These are phyloP conservation scores for Dioctria rufipes DNA, from an alignment of 2,888 invertebrate species.

Conservation along the genomic window DNA sequence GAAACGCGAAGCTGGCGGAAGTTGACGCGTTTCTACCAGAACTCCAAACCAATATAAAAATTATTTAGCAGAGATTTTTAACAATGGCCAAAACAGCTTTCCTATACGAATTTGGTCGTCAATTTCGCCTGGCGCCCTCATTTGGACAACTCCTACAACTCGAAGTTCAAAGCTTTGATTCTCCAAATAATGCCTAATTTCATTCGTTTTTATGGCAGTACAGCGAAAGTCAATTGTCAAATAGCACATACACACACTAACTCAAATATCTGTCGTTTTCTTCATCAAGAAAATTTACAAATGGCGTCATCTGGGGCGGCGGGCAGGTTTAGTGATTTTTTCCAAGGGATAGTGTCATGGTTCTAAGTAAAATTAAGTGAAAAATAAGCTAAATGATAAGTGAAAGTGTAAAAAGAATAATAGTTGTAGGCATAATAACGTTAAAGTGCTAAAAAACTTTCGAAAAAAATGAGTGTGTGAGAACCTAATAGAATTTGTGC, in stretches of 20 bases:
- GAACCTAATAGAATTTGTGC: neutral
- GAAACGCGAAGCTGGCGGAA: too few relatives aligned
- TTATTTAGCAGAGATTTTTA: too few relatives aligned
- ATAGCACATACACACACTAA: constrained; percentile 13
- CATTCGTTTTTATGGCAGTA: too few relatives aligned
- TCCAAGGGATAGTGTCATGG: constrained; percentile 36
- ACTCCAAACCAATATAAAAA: too few relatives aligned
- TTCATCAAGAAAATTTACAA: constrained; percentile 46
- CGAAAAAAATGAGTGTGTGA: constrained; percentile 40
- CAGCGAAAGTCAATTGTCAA: too few relatives aligned
- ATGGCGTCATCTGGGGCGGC: constrained; percentile 54
- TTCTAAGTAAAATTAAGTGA: constrained; percentile 20
- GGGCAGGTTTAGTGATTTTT: constrained; percentile 43
- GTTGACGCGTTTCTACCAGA: too few relatives aligned
- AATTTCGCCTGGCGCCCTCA: too few relatives aligned
- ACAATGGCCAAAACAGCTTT: too few relatives aligned
- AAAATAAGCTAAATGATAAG: constrained; percentile 5
- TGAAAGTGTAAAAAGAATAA: constrained; percentile 18
- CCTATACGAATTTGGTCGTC: too few relatives aligned
- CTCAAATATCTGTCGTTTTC: constrained; percentile 42
- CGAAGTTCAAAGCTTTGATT: too few relatives aligned
- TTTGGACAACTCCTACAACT: too few relatives aligned
- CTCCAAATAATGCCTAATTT: too few relatives aligned
- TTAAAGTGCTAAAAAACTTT: neutral
- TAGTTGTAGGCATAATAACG: neutral